Evolutionary conservation across 2,797 vertebrate species (phyloP), one percentile per base, ranked within the genome.

Genomic region (Novumbra hubbsi): DNA sequence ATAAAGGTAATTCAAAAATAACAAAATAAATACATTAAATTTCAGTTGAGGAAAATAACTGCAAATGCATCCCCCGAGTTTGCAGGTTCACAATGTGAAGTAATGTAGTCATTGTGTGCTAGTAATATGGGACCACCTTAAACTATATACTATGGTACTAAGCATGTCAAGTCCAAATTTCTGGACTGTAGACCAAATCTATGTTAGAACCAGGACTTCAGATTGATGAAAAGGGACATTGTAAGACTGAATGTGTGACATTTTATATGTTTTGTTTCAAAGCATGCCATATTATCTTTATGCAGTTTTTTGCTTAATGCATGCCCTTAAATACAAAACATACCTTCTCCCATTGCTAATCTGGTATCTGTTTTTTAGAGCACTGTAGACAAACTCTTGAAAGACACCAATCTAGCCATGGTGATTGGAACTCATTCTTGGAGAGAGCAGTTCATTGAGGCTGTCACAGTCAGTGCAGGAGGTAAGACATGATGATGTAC

Each of bases 391-490:
- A 96, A 96, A 78, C 95, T 98, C 67, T 91, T 97, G 71, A 96
- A 94, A 88, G 95, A 98, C 81, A 96, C 96, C 0, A 96, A 96
- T 82, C 87, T 98, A 91, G 96, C 96, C 0, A 78, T 92, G 60
- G 95, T 98, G 81, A 90, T 98, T 2, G 96, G 96, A 28, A 97
- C 96, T 0, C 95, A 94, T 69, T 95, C 96, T 0, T 98, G 96
- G 96, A 92, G 91, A 75, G 96, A 98, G 80, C 96, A 98, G 90
- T 98, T 98, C 88, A 90, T 95, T 49, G 95, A 94, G 24, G 96
- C 96, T 0, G 90, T 98, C 73, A 96, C 95, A 8, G 96, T 98
- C 88, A 96, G 95, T 74, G 94, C 95, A 92, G 96, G 96, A 92
- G 96, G 96, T 97, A 83, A 78, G 72, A 41, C 28, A 11, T 15